These are phyloP conservation scores for Vulpes ferrilata DNA, from an alignment of 2,113 vertebrate species.

Conservation along the genomic window DNA sequence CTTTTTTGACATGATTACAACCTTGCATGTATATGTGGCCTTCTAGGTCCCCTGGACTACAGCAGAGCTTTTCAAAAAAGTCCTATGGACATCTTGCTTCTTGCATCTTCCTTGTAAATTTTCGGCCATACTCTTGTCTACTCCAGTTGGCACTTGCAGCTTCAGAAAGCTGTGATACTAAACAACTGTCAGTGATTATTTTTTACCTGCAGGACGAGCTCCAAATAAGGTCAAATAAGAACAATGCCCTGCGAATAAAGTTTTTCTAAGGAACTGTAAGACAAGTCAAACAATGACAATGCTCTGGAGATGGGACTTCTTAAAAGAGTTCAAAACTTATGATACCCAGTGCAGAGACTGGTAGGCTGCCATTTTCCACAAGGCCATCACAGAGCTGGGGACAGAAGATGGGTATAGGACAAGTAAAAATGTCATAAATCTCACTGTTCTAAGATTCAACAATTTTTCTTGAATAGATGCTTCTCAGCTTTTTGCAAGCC, in stretches of 20 bases:
- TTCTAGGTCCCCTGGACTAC: not conserved
- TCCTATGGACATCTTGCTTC: not conserved
- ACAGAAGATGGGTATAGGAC: not conserved
- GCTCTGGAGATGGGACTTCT: not conserved
- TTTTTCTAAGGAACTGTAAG: conserved; percentile 18
- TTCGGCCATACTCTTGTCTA: not conserved
- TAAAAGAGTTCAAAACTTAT: not conserved
- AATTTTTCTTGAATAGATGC: conserved; percentile 4
- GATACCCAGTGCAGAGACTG: not conserved
- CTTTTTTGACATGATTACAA: not conserved
- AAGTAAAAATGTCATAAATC: not conserved
- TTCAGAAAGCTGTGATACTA: not conserved
- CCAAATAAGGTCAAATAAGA: conserved; percentile 19
- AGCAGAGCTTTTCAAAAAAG: conserved; percentile 16
- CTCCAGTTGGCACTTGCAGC: not conserved
- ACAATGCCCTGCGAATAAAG: not conserved
- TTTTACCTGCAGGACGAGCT: conserved; percentile 6
- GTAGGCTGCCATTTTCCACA: not conserved
- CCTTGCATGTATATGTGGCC: not conserved
- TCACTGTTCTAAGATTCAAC: not conserved
- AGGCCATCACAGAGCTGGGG: not conserved
- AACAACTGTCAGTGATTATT: conserved; percentile 1
- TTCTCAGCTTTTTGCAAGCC: not conserved
- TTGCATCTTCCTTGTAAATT: not conserved
- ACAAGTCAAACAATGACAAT: not conserved